A percentile compares a stretch with the other conserved stretches of the same genome.
Conservation (phyloP, 2,888 invertebrate genomes). For the Agrilus cyanescens region DNA sequence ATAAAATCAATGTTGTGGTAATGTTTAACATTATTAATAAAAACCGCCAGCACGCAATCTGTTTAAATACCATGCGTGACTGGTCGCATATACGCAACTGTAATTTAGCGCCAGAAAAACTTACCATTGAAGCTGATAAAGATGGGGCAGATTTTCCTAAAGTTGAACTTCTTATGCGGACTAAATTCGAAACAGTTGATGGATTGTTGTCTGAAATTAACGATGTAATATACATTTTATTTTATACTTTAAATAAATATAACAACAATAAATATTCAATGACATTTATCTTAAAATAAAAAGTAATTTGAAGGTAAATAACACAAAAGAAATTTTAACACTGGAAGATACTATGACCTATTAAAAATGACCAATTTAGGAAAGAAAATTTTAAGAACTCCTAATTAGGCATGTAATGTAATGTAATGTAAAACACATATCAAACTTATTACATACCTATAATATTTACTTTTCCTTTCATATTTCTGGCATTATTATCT, state of each 20-base stretch:
- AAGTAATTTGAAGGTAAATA: background rate
- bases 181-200: constrained; percentile 55
- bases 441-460: no score
- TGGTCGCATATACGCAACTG: no score
- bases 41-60: no score
- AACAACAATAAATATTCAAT: no score
- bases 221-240: background rate
- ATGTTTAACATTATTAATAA: no score
- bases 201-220: constrained; percentile 5
- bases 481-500: no score
- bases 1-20: no score
- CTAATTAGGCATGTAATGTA: no score
- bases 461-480: no score
- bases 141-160: constrained; percentile 93
- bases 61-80: no score
- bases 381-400: no score
- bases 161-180: constrained; percentile 77
- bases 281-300: background rate
- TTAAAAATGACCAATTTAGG: background rate
- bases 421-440: no score
- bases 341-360: background rate
- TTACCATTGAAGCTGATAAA: constrained; percentile 65
- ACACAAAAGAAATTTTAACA: background rate
- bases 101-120: constrained; percentile 24
- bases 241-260: background rate